Base-by-base conservation (phyloP, 2,888 invertebrate genomes). In the Pseudococcus longispinus region DNA sequence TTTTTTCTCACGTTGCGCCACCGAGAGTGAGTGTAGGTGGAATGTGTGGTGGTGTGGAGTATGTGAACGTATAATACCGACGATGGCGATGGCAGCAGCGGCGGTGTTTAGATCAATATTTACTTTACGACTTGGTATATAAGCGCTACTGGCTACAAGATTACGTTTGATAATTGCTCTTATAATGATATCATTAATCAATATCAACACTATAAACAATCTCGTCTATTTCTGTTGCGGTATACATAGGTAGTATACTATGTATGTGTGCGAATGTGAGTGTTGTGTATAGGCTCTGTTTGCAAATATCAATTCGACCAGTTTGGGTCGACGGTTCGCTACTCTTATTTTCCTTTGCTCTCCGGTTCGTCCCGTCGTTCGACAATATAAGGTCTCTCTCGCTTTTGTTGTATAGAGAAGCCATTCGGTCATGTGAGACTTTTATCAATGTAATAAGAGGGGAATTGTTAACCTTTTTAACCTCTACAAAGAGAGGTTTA, bases 111-210 rank as follows among this genome's bases (percentile, higher is more conserved):
- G 20, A 70, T 70, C 70, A 70, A 70, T 29, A 32, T 70, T 70
- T 70, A 70, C 70, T 70, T 70, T 70, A 70, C 70, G 13, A 70
- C 60, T 60, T 23, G 60, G 60, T 60, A 60, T 60, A 32, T 70
- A 70, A 70, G 29, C 70, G 70, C 70, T 70, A 70, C 70, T 29
- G 70, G 70, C 26, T 70, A 70, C 70, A 70, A 70, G 70, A 70
- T 70, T 70, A 70, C 70, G 70, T 70, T 60, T 29, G 70, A 70
- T 70, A 70, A 70, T 70, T 70, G 70, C 70, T 70, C 29, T 70
- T 70, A 70, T 70, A 70, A 70, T 70, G 37, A 42, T 80, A 80
- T 80, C 77, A 80, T 80, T 80, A 80, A 80, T 80, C 77, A 80
- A 42, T 80, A 80, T 42, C 42, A 80, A 80, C 77, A 42, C 77